Base-by-base conservation (phyloP, 30 jellyfish, hydroid and myxozoan species). In the Aurelia aurita complex sp. Pacific region DNA sequence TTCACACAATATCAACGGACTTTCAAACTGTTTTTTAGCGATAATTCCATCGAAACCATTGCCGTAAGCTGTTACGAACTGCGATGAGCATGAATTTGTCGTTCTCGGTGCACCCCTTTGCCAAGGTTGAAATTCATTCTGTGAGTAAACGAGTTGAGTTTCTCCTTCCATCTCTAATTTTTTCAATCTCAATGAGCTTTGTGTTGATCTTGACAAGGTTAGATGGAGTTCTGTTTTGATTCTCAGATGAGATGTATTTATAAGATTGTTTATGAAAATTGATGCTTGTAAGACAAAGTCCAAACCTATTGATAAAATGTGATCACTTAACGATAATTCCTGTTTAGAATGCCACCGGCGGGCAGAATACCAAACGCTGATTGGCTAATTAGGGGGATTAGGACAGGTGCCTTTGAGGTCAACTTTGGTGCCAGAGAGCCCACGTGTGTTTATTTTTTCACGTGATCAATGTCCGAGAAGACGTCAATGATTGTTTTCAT, bases 261-360 rank as follows among this genome's bases (percentile, higher is more conserved):
- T 46, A 46, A 0, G 57, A 46, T 5, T 46, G 12, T 46, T 6
- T 46, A 46, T 46, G 0, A 12, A 5, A 32, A 17, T 69, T 17
- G 14, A 65, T 61, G 67, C 10, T 13, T 63, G 23, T 57, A 46
- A 17, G n/a, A n/a, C 89, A 79, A 79, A 79, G 89, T 64, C 70
- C 89, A 77, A 12, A 11, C 53, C 81, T 36, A 73, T 15, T 36
- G 86, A 57, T 54, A 79, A 64, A 77, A 77, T 70, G 89, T 79
- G 89, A 79, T 51, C 89, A 79, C 57, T 79, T 65, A 23, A 23
- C 7, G 1, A 33, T 10, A 68, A 40, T 68, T 17, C 79, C 29
- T 16, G 14, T 72, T 0, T n/a, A 73, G 4, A 51, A 42, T 74
- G 71, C 43, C 70, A 52, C 11, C 18, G 3, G 7, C 53, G 8